Evolutionary conservation across 2,113 vertebrate species (phyloP), one percentile per base, ranked within the genome.

Genomic region (Myotis lucifugus): DNA sequence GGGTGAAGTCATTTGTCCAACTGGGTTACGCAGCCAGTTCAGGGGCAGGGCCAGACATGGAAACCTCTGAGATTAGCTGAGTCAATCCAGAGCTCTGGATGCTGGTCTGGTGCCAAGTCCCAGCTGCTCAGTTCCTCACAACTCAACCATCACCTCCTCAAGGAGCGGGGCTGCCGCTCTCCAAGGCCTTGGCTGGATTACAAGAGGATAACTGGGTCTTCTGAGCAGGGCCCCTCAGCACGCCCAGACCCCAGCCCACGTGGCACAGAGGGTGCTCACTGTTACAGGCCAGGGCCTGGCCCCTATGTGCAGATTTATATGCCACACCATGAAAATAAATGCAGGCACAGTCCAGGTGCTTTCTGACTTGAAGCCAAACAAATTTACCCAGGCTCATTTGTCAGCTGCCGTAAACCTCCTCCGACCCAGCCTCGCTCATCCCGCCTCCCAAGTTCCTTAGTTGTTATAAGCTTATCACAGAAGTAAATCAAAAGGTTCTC

Each of bases 401-500:
- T 77, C 85, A 95, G 90, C 90, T 73, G 54, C 67, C 21, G 14
- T 66, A 15, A 76, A 29, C 32, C 37, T 17, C 46, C 27, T 82
- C 66, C 84, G 13, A 90, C 67, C 69, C 46, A 72, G 82, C n/a
- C 78, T 14, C 2, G 67, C 78, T 91, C 83, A n/a, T 59, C 15
- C 93, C n/a, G 12, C 90, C 88, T 92, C 56, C 77, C 83, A 85
- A 90, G 90, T 91, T 96, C 70, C 90, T 87, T 78, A 61, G 78
- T 97, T 96, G 95, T 92, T 96, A 93, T 37, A 94, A 95, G 95
- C 95, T 97, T 97, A 97, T 97, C 97, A 97, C 88, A 91, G 96
- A 97, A 95, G 95, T 96, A 97, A 97, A 97, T 97, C 97, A 97
- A 96, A 97, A 95, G 96, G 92, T 97, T 95, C 97, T 97, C 97